phyloP scores from a whole-genome alignment of 2,113 vertebrate species.

The Corythoichthys haematopterus region DNA sequence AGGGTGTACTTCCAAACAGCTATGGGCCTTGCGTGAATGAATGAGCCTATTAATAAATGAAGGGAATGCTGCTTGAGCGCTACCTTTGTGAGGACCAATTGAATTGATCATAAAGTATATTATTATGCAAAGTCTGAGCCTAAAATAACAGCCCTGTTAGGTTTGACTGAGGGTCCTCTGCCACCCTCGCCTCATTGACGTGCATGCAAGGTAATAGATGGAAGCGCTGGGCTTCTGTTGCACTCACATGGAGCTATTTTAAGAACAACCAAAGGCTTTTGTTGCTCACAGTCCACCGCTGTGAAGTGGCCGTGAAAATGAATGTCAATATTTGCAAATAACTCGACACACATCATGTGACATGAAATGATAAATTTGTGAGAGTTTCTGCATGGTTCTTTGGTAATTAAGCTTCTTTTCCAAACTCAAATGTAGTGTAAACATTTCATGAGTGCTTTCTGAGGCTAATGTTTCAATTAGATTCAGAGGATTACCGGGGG shows the following conservation, averaged over 20 bases:
- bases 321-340: neutral
- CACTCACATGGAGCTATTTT: neutral
- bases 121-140: neutral
- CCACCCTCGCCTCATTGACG: neutral
- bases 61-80: constrained; percentile 4
- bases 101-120: neutral
- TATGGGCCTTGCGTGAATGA: constrained; percentile 9
- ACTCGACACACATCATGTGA: neutral
- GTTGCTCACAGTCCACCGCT: neutral
- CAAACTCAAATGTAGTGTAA: neutral
- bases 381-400: neutral
- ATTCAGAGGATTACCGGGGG: neutral
- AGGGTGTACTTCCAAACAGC: constrained; percentile 48
- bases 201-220: neutral
- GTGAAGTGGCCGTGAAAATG: neutral
- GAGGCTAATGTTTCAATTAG: neutral
- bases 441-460: neutral
- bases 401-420: neutral
- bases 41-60: constrained; percentile 8
- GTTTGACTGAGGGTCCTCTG: neutral
- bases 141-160: neutral
- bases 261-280: constrained; percentile 2
- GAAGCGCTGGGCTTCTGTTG: neutral
- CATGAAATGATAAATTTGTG: neutral
- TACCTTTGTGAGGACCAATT: constrained; percentile 29